These are phyloP conservation scores for Trichonephila clavata DNA, from an alignment of 1,140 invertebrate genomes.

Conservation along the genomic window DNA sequence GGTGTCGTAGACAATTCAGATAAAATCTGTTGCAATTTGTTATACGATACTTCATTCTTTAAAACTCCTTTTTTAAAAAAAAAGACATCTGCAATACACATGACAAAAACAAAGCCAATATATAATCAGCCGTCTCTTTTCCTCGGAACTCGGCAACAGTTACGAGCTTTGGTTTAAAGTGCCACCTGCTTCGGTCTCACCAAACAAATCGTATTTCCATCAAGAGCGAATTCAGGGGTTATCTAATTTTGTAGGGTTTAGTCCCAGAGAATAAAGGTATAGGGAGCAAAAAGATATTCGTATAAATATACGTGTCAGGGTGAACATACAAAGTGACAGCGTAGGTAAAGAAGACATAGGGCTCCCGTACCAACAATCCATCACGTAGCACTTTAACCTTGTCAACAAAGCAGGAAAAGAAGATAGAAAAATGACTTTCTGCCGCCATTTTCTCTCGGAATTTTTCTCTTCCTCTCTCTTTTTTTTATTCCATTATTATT, in stretches of 20 bases:
- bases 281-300: slow-evolving; percentile 23
- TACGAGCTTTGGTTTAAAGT: not conserved
- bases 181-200: not conserved
- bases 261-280: not conserved
- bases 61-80: too few relatives aligned
- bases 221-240: slow-evolving; percentile 1
- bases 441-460: slow-evolving; percentile 10
- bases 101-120: too few relatives aligned
- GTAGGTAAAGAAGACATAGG: slow-evolving; percentile 72
- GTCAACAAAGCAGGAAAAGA: slow-evolving; percentile 67
- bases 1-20: too few relatives aligned
- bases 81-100: too few relatives aligned
- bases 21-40: too few relatives aligned
- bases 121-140: not conserved
- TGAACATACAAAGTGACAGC: slow-evolving; percentile 68
- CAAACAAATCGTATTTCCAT: not conserved
- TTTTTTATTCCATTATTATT: slow-evolving; percentile 24
- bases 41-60: too few relatives aligned
- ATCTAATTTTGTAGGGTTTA: slow-evolving; percentile 28
- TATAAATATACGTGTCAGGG: slow-evolving; percentile 62
- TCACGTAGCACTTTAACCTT: slow-evolving; percentile 69
- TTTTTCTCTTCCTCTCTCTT: slow-evolving; percentile 12
- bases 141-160: too few relatives aligned
- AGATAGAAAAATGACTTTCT: slow-evolving; percentile 73
- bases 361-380: slow-evolving; percentile 61